Conservation (phyloP, 2,888 invertebrate species). For the Acrobasis repandana region DNA sequence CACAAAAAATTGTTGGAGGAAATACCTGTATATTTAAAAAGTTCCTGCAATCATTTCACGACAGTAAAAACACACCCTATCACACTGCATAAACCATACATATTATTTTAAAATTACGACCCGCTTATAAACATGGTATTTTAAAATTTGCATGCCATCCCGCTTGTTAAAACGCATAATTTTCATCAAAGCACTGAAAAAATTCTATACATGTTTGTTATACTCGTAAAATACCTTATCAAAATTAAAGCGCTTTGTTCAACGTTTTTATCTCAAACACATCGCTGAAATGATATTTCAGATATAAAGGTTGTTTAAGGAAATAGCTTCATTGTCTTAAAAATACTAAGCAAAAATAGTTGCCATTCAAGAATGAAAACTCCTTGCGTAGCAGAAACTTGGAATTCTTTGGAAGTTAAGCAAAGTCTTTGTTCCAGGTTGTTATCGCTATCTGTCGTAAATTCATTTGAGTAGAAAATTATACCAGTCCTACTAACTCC, state of each 20-base stretch:
- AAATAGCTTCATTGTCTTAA: neutral
- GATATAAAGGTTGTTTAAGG: neutral
- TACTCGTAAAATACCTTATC: slow-evolving; percentile 3
- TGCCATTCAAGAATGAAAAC: no score
- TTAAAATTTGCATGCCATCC: slow-evolving; percentile 31
- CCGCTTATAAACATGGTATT: slow-evolving; percentile 26
- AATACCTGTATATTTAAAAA: no score
- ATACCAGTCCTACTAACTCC: no score
- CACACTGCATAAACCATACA: neutral
- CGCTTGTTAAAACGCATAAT: slow-evolving; percentile 28
- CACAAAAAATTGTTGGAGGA: no score
- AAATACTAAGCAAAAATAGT: neutral
- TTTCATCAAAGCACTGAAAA: slow-evolving; percentile 33
- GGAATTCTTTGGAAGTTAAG: no score
- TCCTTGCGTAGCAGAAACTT: no score
- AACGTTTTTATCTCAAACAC: slow-evolving; percentile 1
- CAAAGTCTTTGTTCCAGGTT: no score
- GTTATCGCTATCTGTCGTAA: no score
- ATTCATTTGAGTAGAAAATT: no score
- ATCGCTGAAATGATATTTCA: neutral
- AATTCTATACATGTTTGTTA: slow-evolving; percentile 13
- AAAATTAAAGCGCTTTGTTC: neutral
- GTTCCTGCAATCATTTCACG: neutral
- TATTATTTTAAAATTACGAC: slow-evolving; percentile 13
- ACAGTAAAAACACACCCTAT: neutral